Base-by-base conservation (phyloP, 2,888 invertebrate species). In the Calliopum simillimum region DNA sequence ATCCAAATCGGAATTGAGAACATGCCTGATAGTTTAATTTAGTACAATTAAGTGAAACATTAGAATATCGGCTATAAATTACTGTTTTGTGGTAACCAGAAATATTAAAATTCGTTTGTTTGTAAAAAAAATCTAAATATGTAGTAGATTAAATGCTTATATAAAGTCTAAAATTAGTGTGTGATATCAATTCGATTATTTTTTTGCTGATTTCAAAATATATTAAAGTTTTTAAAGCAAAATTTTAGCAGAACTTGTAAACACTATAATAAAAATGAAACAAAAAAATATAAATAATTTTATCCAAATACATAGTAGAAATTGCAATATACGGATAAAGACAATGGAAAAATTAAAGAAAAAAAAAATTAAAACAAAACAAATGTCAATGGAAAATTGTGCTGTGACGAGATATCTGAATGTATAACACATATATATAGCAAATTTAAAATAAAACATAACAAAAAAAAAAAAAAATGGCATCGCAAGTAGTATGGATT, bases 341-440 rank as follows among this genome's bases (percentile, higher is more conserved):
- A 33, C 8, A 33, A 33, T 33, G 33, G 33, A 33, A 33, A 33
- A 8, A 8, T 33, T 8, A 33, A 33, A 33, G 8, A 4, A 33
- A 25, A 4, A 25, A 25, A 25, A 33, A 33, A 64, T 70, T 51
- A 62, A 69, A 65, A 59, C 55, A 69, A 69, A 70, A 74, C 69
- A 73, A 74, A 75, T 76, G 77, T 77, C 76, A 75, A 77, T 76
- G 77, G 75, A 77, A 76, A 72, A 74, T 75, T 75, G 77, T 75
- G 77, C 77, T 77, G 76, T 76, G 77, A 77, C 74, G 72, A 70
- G 75, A 74, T 73, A 75, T 76, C 73, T 75, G 75, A 58, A 65
- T 59, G 55, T 33, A 58, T 58, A 47, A 59, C 11, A 12, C 58
- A 11, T 51, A 51, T 21, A 49, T n/a, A 67, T 59, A 67, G 47